Evolutionary conservation across 2,797 vertebrate genomes (phyloP), one percentile per base, ranked within the genome.

Genomic region (Rallus crepitans): DNA sequence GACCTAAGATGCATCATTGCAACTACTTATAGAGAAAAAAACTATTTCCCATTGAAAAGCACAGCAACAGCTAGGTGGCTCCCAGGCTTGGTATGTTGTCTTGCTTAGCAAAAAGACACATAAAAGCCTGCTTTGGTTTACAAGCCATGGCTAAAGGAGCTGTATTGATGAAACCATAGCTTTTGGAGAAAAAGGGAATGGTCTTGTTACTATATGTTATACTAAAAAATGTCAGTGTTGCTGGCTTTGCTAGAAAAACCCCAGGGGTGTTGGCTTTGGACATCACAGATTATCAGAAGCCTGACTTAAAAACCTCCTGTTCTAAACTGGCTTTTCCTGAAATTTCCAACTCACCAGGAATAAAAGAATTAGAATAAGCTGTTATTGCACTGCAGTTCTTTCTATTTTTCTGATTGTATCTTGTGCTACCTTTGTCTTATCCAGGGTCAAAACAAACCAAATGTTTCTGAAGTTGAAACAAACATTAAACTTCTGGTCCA

Each of bases 381-480:
- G 73, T 56, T 94, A 45, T 66, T 94, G 90, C 63, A 75, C 50
- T 88, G 90, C 21, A 56, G 55, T 66, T 96, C 71, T 64, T 97
- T 97, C 92, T 89, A 73, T 97, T 96, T 96, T 96, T 91, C 35
- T 47, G 87, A 93, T 31, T 79, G 23, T 92, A 87, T 75, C 77
- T 77, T 90, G 31, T 91, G 45, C 39, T 92, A 70, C 37, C 12
- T 95, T 96, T 92, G 80, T 93, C 79, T 96, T 94, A 89, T 47
- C 82, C 95, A 75, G 82, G 89, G 91, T 97, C 85, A 69, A 97
- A 98, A 95, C 65, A 94, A 97, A 96, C 71, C n/a, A 78, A 90
- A 72, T 52, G 77, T 96, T 96, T 97, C 96, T 96, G 94, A 96
- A 94, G 30, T 15, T 77, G 83, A 96, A 94, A 91, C 94, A 96